Evolutionary conservation across 1,140 invertebrate genomes (phyloP), one percentile per base, ranked within the genome.

Genomic region (Hypsibius dujardini): DNA sequence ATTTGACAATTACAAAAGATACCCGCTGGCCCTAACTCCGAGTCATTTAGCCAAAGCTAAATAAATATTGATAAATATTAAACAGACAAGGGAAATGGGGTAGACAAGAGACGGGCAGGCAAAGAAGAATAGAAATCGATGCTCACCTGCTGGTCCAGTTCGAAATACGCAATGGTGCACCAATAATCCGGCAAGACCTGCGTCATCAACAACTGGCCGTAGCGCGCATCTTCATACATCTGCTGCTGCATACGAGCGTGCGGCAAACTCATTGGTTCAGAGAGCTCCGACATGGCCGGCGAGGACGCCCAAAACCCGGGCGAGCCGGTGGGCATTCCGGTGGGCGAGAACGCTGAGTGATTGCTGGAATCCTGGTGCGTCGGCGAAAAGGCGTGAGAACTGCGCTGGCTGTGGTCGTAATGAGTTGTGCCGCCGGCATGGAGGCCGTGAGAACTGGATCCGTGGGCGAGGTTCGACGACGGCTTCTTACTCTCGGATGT

Each of bases 141-240:
- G 2, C 28, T 47, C 70, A 74, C 74, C 82, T 97, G 93, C 28
- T 93, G 93, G 77, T 98, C 95, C 60, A 98, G 81, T 80, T 98
- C 96, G 81, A 98, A 99, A 79, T 98, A 98, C 0, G 92, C 91
- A 59, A 98, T 93, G 0, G 94, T 97, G 79, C 94, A 99, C 96
- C 96, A 99, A 79, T 92, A 95, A 78, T 98, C 95, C 0, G 95
- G 94, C 42, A 89, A 59, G 45, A 72, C 73, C 47, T 73, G 71
- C 62, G 62, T 67, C 62, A 67, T 12, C 12, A 67, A 7, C 3
- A 42, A 12, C 3, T 12, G 12, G 12, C 45, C 12, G 62, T 15
- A 67, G 12, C 62, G 12, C 12, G 62, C 62, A 67, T 67, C 62
- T 42, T 67, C 62, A 12, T 42, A 67, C 42, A 67, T 12, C 62